phyloP scores from a whole-genome alignment of 2,797 vertebrate genomes.

The Morus bassanus region DNA sequence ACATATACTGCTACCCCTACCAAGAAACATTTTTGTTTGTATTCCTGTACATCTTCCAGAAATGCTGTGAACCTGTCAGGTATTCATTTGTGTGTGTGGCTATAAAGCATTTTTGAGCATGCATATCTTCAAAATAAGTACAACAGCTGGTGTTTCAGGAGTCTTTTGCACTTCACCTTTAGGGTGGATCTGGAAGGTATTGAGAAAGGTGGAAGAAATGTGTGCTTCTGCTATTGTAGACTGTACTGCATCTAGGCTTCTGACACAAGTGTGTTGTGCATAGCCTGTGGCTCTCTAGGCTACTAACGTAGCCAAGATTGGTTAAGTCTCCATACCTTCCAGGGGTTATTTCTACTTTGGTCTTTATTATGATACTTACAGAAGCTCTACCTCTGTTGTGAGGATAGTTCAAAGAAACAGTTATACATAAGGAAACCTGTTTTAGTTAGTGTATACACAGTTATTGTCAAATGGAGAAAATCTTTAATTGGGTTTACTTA shows the following conservation, averaged over 20 bases:
- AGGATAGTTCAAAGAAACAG: background rate
- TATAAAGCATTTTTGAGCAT: background rate
- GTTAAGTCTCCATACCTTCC: background rate
- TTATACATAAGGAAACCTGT: background rate
- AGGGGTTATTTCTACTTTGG: background rate
- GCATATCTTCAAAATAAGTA: background rate
- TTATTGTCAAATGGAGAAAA: background rate
- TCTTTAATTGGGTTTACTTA: background rate
- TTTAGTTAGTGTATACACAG: accelerated
- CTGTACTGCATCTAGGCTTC: background rate
- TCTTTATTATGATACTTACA: background rate
- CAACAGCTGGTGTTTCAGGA: background rate
- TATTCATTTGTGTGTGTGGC: background rate
- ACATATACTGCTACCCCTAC: background rate
- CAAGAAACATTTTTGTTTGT: background rate
- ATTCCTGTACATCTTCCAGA: background rate
- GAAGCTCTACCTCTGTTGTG: background rate
- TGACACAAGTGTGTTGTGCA: background rate
- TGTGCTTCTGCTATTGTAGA: background rate
- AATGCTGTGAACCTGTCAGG: background rate
- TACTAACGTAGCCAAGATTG: background rate
- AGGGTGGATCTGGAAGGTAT: background rate
- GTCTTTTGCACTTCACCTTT: background rate
- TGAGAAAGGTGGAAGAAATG: background rate
- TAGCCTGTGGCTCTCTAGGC: background rate